These are phyloP conservation scores for Theretra japonica DNA, from an alignment of 2,888 invertebrate species.

Conservation along the genomic window DNA sequence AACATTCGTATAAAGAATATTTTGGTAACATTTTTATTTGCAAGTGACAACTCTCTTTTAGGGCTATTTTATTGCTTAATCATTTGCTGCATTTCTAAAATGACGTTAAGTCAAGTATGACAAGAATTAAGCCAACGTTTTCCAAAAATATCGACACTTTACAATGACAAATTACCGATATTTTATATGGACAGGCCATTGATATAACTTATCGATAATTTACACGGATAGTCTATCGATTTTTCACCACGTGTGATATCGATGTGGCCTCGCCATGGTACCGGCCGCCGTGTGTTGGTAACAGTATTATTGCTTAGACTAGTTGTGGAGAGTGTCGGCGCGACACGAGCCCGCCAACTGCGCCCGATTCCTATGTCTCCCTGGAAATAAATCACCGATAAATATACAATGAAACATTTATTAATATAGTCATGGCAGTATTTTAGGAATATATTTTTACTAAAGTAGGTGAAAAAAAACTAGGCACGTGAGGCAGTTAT, in stretches of 20 bases:
- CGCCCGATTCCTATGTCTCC: conserved; percentile 50
- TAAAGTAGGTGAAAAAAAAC: too few species aligned
- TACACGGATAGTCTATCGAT: background rate
- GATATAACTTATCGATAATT: background rate
- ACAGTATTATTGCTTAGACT: conserved; percentile 11
- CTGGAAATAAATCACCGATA: conserved; percentile 41
- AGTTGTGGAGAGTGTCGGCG: background rate
- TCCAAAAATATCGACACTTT: background rate
- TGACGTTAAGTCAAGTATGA: too few species aligned
- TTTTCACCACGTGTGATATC: background rate
- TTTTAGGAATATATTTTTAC: too few species aligned
- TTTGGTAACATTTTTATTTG: background rate
- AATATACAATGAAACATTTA: too few species aligned
- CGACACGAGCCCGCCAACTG: conserved; percentile 29
- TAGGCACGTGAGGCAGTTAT: too few species aligned
- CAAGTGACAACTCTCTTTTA: background rate
- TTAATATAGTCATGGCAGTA: too few species aligned
- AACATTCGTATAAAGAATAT: background rate
- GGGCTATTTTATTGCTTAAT: too few species aligned
- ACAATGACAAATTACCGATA: background rate
- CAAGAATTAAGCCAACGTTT: too few species aligned
- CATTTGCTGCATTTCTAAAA: too few species aligned
- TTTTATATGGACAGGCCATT: background rate
- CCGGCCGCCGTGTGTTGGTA: conserved; percentile 4
- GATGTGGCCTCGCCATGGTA: background rate